These are phyloP conservation scores for Ophioninae sp. DNA, from an alignment of 2,888 invertebrate genomes.

Conservation along the genomic window DNA sequence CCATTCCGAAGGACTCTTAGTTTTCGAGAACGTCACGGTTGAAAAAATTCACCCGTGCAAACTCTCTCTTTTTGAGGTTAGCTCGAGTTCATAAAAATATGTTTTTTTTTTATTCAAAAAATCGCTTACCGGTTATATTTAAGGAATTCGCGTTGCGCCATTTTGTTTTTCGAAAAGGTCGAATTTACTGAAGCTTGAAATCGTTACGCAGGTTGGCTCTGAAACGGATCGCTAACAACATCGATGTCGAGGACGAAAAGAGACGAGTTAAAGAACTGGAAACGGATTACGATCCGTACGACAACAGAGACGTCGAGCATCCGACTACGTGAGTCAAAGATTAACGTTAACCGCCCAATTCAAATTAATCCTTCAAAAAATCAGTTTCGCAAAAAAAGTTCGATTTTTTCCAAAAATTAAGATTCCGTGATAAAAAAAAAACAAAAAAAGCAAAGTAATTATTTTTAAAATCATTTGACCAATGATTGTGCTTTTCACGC, in stretches of 20 bases:
- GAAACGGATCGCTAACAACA: constrained; percentile 71
- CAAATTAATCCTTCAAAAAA: neutral
- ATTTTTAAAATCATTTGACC: too few relatives aligned
- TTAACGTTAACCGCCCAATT: neutral
- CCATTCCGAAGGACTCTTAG: constrained; percentile 5
- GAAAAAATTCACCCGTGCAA: neutral
- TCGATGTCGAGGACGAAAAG: constrained; percentile 82
- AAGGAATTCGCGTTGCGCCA: neutral
- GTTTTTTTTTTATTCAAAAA: too few relatives aligned
- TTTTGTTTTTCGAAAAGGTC: neutral
- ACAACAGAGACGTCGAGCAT: constrained; percentile 86
- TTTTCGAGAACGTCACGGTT: neutral
- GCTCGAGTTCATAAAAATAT: constrained; percentile 1
- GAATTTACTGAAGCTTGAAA: neutral
- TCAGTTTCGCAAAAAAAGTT: too few relatives aligned
- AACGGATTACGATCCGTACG: constrained; percentile 87
- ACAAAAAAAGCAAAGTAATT: too few relatives aligned
- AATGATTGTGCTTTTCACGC: too few relatives aligned
- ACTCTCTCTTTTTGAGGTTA: neutral
- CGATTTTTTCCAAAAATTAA: too few relatives aligned
- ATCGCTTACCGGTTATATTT: neutral
- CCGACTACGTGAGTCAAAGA: constrained; percentile 86
- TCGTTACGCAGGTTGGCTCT: constrained; percentile 66
- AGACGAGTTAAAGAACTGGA: constrained; percentile 75
- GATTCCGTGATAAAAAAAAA: too few relatives aligned